These are phyloP conservation scores for Macrosiphum euphorbiae DNA, from an alignment of 2,888 invertebrate genomes.

Conservation along the genomic window DNA sequence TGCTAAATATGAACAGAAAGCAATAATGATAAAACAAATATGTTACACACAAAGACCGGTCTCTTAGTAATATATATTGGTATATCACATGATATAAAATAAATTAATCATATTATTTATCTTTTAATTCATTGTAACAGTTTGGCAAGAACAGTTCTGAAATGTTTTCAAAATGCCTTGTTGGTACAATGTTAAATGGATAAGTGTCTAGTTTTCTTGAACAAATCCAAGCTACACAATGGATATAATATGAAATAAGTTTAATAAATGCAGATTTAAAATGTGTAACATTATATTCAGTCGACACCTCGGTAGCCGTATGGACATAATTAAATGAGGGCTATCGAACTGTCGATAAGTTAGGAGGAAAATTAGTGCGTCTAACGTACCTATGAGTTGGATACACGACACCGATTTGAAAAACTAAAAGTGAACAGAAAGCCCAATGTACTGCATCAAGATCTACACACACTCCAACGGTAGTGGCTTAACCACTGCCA, in stretches of 20 bases:
- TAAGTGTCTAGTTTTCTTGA: not conserved
- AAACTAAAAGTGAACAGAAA: not conserved
- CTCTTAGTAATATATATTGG: no score
- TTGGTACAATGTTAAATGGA: not conserved
- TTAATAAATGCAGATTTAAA: not conserved
- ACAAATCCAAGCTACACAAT: not conserved
- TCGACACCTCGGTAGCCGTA: not conserved
- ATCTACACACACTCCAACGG: not conserved
- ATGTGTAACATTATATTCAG: not conserved
- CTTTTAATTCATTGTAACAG: not conserved
- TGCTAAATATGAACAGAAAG: not conserved
- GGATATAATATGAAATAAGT: not conserved
- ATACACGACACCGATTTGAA: not conserved
- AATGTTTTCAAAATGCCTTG: not conserved
- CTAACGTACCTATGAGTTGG: not conserved
- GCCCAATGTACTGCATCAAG: not conserved
- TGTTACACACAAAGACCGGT: not conserved
- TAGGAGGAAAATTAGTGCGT: not conserved
- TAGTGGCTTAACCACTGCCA: no score
- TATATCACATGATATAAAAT: not conserved
- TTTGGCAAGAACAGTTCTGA: not conserved
- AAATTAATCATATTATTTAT: not conserved
- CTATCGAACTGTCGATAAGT: no score
- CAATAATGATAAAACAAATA: not conserved
- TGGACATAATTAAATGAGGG: no score